Evolutionary conservation across 2,797 vertebrate species (phyloP), one percentile per base, ranked within the genome.

Genomic region (Rachycentron canadum): DNA sequence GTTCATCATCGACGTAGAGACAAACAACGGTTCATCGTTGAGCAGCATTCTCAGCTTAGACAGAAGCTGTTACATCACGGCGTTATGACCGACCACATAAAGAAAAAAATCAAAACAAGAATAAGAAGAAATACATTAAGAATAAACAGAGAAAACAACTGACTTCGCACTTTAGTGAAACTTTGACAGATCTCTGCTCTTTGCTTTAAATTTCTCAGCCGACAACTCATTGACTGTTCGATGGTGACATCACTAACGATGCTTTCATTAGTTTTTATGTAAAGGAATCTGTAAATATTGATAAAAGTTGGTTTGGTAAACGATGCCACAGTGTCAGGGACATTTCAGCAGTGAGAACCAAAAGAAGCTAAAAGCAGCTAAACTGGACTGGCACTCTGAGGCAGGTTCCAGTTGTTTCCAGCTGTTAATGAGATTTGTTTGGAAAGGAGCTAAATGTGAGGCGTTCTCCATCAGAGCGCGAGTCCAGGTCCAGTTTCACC

Each of bases 151-250:
- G 56, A 40, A 19, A 40, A 45, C 19, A 19, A 34, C 17, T 0
- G 19, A 62, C 0, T 7, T 1, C 1, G 7, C 43, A 21, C 74
- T 80, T 63, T 79, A 76, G 84, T 81, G 79, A 89, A 82, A 88
- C 75, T 6, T 38, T 23, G 4, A 12, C 36, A 32, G 52, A 6
- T 23, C n/a, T n/a, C 63, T 23, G 53, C 23, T 59, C 56, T 19
- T 47, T 6, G 0, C n/a, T 12, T 5, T 5, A 56, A 25, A 52
- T 16, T 30, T 11, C 19, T 60, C 41, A 69, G 64, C 61, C 0
- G 17, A 21, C 34, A 16, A n/a, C 41, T 25, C 55, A 82, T 26
- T 76, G 66, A 63, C 60, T 67, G 25, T 7, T 67, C 53, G 30
- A 43, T 1, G 1, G 34, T 69, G 71, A 85, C 23, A 56, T 78